phyloP scores from a whole-genome alignment of 2,113 vertebrate genomes.

The Alexandromys fortis region DNA sequence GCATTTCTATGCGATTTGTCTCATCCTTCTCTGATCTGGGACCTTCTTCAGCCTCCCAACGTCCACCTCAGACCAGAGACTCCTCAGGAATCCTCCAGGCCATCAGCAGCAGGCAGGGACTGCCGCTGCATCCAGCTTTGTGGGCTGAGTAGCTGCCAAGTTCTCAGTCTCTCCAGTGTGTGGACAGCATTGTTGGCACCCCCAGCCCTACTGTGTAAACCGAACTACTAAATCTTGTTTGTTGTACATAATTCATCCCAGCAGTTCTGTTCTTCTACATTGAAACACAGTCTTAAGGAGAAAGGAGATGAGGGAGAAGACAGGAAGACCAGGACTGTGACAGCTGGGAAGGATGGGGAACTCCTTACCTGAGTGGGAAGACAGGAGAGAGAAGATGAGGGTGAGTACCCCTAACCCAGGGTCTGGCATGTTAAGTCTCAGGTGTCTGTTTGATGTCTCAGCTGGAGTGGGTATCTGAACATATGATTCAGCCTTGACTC shows the following conservation, averaged over 20 bases:
- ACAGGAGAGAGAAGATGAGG: background rate
- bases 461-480: background rate
- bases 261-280: too few relatives aligned
- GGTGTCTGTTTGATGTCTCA: background rate
- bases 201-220: background rate
- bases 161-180: background rate
- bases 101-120: background rate
- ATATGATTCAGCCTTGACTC: slow-evolving; percentile 7
- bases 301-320: too few relatives aligned
- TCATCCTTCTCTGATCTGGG: background rate
- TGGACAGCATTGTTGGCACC: background rate
- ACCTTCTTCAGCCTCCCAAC: background rate
- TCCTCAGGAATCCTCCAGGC: background rate
- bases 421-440: background rate
- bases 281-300: background rate
- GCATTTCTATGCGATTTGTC: background rate
- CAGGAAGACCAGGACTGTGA: background rate
- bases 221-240: background rate
- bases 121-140: background rate
- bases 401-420: background rate
- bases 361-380: background rate
- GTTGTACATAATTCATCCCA: background rate
- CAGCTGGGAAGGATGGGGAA: background rate
- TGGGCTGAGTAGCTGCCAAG: too few relatives aligned
- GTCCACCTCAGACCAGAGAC: background rate